Evolutionary conservation across 1,140 invertebrate genomes (phyloP).

Genomic region (Bicyclus anynana): DNA sequence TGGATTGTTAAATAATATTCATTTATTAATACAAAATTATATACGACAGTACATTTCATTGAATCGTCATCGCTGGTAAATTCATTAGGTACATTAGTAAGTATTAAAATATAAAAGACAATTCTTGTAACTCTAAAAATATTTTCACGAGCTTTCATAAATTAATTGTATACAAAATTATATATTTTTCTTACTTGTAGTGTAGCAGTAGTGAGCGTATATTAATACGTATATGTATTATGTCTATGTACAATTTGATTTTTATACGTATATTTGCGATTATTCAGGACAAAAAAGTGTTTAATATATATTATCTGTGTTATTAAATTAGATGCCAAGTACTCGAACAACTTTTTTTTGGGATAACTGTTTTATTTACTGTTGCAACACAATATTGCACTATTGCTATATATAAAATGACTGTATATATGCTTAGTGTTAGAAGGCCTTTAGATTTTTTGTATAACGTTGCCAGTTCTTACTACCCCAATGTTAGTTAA

Average conservation of each 20-base stretch:
- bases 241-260: slow-evolving; percentile 22
- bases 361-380: not conserved
- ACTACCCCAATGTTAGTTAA: slow-evolving; percentile 18
- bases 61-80: not conserved
- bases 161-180: slow-evolving; percentile 65
- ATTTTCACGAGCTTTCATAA: slow-evolving; percentile 71
- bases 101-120: slow-evolving; percentile 67
- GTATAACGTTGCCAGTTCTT: slow-evolving; percentile 4
- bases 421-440: slow-evolving; percentile 29
- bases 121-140: slow-evolving; percentile 63
- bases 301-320: slow-evolving; percentile 9
- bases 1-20: not conserved
- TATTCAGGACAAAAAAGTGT: slow-evolving; percentile 25
- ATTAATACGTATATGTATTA: slow-evolving; percentile 29
- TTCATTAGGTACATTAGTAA: slow-evolving; percentile 37
- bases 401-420: slow-evolving; percentile 3
- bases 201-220: slow-evolving; percentile 52
- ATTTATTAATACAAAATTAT: not conserved
- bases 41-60: not conserved
- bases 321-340: not conserved
- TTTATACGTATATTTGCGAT: slow-evolving; percentile 19
- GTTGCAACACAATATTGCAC: slow-evolving; percentile 5
- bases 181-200: slow-evolving; percentile 74
- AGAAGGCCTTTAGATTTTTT: slow-evolving; percentile 29
- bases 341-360: not conserved